phyloP scores from a whole-genome alignment of 2,888 invertebrate genomes.

The Sphaerophoria rueppellii region DNA sequence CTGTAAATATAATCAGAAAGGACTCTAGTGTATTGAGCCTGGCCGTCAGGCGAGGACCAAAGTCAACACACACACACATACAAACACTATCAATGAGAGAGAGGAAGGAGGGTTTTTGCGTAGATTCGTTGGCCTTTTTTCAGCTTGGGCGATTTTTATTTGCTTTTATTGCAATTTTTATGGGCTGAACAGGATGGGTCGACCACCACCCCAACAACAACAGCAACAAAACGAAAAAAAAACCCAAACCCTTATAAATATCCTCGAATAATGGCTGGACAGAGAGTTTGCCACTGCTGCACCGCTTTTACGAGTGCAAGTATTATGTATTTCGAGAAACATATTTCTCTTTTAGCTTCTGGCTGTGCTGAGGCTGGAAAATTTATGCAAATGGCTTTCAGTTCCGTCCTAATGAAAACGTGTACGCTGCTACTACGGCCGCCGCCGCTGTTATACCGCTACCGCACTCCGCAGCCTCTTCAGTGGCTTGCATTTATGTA shows the following conservation, averaged over 20 bases:
- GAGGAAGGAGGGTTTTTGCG: slow-evolving; percentile 50
- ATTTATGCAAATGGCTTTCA: slow-evolving; percentile 74
- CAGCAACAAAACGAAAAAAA: no score
- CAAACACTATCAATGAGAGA: slow-evolving; percentile 20
- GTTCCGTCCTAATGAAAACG: slow-evolving; percentile 74
- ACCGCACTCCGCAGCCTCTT: slow-evolving; percentile 33
- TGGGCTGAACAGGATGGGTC: slow-evolving; percentile 49
- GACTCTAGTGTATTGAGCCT: slow-evolving; percentile 51
- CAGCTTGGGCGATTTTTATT: slow-evolving; percentile 67
- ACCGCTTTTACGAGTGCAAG: slow-evolving; percentile 27
- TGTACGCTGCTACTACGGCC: slow-evolving; percentile 22
- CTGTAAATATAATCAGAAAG: slow-evolving; percentile 72
- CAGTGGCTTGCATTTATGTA: slow-evolving; percentile 23
- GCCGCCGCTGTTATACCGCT: slow-evolving; percentile 37
- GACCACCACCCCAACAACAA: slow-evolving; percentile 35
- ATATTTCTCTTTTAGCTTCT: slow-evolving; percentile 72
- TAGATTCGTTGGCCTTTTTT: slow-evolving; percentile 46
- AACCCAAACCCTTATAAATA: not conserved
- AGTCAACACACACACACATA: slow-evolving; percentile 22
- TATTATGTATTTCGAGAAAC: slow-evolving; percentile 37
- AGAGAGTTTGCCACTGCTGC: slow-evolving; percentile 46
- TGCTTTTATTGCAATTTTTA: slow-evolving; percentile 72
- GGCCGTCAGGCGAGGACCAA: slow-evolving; percentile 36
- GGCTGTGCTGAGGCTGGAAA: slow-evolving; percentile 71
- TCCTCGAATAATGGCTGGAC: slow-evolving; percentile 52